These are phyloP conservation scores for Dinoponera quadriceps DNA, from an alignment of 1,140 invertebrate species.

Conservation along the genomic window DNA sequence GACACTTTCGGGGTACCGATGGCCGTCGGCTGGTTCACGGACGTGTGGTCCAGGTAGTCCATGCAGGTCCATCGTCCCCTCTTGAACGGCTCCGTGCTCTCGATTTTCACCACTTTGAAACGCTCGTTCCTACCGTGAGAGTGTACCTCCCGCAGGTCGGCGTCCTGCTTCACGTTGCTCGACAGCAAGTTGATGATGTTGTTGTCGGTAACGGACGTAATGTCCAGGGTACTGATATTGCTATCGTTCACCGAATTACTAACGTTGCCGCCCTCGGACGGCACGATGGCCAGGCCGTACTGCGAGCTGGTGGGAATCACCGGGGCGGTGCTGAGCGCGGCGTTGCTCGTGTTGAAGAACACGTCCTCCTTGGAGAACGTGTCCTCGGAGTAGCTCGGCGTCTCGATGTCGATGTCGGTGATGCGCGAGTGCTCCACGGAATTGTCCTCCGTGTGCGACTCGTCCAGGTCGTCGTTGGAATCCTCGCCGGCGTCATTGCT, in stretches of 20 bases:
- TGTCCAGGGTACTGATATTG: conserved; percentile 88
- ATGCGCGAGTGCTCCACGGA: conserved; percentile 91
- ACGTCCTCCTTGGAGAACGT: conserved; percentile 93
- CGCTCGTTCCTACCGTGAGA: conserved; percentile 92
- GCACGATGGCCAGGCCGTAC: conserved; percentile 92
- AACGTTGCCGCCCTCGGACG: conserved; percentile 87
- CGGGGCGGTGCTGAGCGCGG: conserved; percentile 91
- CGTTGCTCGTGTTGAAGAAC: conserved; percentile 91
- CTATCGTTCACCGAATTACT: conserved; percentile 87
- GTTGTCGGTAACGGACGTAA: conserved; percentile 84
- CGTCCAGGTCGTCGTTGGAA: conserved; percentile 96
- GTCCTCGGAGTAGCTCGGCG: conserved; percentile 94
- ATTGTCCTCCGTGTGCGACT: conserved; percentile 95
- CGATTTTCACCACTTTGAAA: conserved; percentile 98
- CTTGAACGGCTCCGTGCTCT: conserved; percentile 97
- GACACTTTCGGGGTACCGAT: conserved; percentile 81
- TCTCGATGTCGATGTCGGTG: conserved; percentile 93
- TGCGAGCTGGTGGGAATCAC: conserved; percentile 94
- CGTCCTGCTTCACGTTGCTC: conserved; percentile 86
- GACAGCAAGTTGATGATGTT: conserved; percentile 85
- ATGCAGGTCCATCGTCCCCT: conserved; percentile 97
- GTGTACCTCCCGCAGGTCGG: conserved; percentile 90
- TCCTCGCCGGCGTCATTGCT: conserved; percentile 95
- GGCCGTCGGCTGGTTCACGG: conserved; percentile 86
- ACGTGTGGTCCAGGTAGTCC: conserved; percentile 96